Percentiles rank a stretch among this genome's conserved stretches.
These are phyloP conservation scores for Dipodomys spectabilis DNA, from an alignment of 2,113 vertebrate species.

Conservation along the genomic window DNA sequence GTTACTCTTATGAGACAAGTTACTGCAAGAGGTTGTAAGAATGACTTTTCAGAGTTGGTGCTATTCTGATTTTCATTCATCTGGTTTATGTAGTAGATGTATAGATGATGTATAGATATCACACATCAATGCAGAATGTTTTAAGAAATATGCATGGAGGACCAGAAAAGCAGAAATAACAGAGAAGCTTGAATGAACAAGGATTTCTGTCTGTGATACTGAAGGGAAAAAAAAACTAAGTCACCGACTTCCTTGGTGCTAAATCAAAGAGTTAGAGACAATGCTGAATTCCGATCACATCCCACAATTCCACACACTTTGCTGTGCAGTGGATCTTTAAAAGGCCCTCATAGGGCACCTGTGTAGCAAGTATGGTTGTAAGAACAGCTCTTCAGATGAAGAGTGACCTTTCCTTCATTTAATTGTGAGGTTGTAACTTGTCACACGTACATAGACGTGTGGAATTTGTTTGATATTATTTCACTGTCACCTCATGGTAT, in stretches of 20 bases:
- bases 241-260: background rate
- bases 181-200: background rate
- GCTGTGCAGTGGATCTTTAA: background rate
- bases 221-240: background rate
- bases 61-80: background rate
- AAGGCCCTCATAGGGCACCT: background rate
- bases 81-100: background rate
- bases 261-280: too few relatives aligned
- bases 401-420: background rate
- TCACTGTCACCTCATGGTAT: slow-evolving; percentile 2
- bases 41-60: too few relatives aligned
- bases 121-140: background rate
- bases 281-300: too few relatives aligned
- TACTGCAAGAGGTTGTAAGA: too few relatives aligned
- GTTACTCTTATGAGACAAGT: too few relatives aligned
- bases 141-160: background rate
- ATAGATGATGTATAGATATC: background rate
- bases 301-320: too few relatives aligned
- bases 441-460: background rate
- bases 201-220: background rate
- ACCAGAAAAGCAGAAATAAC: background rate
- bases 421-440: slow-evolving; percentile 46
- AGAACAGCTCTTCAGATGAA: background rate
- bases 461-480: slow-evolving; percentile 15
- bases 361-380: rapidly evolving